A percentile compares a stretch with the other conserved stretches of the same genome.
Conservation (phyloP, 2,797 vertebrate genomes). For the Enteromius paludinosus region DNA sequence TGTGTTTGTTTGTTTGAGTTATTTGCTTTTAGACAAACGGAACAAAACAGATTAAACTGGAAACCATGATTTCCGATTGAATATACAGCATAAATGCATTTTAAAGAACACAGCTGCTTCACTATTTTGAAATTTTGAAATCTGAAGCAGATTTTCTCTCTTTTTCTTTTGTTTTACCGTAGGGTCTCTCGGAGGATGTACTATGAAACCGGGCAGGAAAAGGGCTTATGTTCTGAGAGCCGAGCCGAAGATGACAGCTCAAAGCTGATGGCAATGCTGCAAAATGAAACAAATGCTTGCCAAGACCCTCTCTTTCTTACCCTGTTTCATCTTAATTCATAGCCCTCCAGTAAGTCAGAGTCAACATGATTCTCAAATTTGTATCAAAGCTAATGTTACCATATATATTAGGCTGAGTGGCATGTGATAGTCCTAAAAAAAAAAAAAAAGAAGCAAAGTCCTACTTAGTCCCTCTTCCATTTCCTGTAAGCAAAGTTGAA, state of each 20-base stretch:
- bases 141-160: not conserved
- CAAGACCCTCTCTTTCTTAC: constrained; percentile 23
- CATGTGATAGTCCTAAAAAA: not conserved
- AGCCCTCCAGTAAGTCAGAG: not conserved
- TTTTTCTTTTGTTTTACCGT: not conserved
- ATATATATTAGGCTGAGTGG: not conserved
- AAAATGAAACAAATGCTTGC: not conserved
- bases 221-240: constrained; percentile 29
- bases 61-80: not conserved
- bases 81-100: not conserved
- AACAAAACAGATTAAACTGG: not conserved
- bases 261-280: constrained; percentile 26
- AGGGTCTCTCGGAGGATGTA: not conserved
- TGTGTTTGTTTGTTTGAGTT: not conserved
- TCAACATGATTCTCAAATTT: not conserved
- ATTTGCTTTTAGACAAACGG: not conserved
- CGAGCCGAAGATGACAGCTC: constrained; percentile 42
- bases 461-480: not conserved
- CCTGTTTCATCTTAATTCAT: constrained; percentile 9
- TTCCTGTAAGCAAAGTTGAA: not conserved
- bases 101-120: not conserved
- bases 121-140: not conserved
- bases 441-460: not conserved
- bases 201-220: not conserved
- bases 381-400: constrained; percentile 1